Percentiles rank a stretch among this genome's conserved stretches.
Evolutionary conservation across 2,113 vertebrate genomes (phyloP).

Genomic region (Pampusana beccarii): DNA sequence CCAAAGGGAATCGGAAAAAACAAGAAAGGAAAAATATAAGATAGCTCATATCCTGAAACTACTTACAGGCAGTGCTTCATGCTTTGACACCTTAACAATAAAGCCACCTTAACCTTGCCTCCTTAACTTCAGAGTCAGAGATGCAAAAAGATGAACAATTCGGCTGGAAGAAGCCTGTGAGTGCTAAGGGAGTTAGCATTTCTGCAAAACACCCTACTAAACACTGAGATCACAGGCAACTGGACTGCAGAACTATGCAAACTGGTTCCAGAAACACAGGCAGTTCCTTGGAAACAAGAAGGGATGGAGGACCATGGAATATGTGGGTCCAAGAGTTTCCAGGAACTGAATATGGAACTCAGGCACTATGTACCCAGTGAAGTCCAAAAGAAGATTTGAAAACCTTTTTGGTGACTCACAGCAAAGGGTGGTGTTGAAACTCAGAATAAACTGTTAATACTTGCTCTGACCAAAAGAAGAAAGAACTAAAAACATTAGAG

Average conservation of each 20-base stretch:
- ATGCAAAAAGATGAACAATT: not conserved
- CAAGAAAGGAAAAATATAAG: not conserved
- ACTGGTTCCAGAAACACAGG: not conserved
- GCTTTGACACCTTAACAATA: not conserved
- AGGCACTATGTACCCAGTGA: not conserved
- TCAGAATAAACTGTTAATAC: not conserved
- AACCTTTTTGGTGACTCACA: not conserved
- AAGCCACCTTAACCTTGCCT: not conserved
- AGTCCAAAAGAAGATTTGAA: not conserved
- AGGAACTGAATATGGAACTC: not conserved
- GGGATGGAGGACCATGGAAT: not conserved
- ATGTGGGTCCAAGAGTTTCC: not conserved
- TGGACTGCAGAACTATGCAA: not conserved
- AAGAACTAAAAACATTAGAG: not conserved
- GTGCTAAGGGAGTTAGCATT: not conserved
- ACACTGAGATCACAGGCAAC: slow-evolving; percentile 3
- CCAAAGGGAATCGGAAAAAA: not conserved
- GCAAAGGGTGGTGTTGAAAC: not conserved
- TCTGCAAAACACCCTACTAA: not conserved
- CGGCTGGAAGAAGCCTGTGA: not conserved
- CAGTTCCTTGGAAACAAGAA: not conserved
- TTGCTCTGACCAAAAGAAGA: not conserved
- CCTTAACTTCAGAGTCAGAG: not conserved
- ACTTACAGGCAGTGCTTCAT: not conserved
- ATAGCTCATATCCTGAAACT: not conserved